Evolutionary conservation across 2,113 vertebrate genomes (phyloP).

Genomic region (Tapirus terrestris): DNA sequence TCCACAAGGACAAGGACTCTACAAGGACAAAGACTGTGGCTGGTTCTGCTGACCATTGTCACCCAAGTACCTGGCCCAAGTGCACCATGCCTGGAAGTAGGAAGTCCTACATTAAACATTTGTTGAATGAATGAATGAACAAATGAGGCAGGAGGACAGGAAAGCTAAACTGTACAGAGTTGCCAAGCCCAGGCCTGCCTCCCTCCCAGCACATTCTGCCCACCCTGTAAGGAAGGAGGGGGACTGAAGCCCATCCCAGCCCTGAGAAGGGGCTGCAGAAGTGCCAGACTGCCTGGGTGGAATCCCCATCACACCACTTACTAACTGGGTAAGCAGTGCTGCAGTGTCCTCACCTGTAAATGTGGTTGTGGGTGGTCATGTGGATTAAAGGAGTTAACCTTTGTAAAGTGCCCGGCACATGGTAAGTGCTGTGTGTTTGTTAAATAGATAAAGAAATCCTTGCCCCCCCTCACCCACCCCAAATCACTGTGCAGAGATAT

Average conservation of each 20-base stretch:
- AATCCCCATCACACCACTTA: neutral
- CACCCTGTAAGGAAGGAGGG: rapidly evolving
- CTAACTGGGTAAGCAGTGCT: neutral
- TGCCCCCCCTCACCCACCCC: no score
- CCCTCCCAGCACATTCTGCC: neutral
- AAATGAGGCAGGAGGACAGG: neutral
- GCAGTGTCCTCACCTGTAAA: neutral
- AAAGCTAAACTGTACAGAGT: neutral
- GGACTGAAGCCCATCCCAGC: neutral
- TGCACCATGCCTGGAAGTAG: neutral
- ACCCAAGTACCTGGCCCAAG: neutral
- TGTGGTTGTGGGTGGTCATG: neutral
- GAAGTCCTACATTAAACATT: neutral
- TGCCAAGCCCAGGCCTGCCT: neutral
- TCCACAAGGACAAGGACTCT: neutral
- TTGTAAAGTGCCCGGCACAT: neutral
- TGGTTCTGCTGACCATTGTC: neutral
- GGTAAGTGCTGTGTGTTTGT: neutral
- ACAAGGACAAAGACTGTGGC: neutral
- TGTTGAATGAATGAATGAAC: neutral
- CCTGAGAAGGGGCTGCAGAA: neutral
- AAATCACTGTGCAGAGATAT: neutral
- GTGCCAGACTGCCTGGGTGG: neutral
- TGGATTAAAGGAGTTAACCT: neutral
- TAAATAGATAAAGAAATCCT: neutral